phyloP scores from a whole-genome alignment of 2,113 vertebrate genomes.

The Nibea albiflora region DNA sequence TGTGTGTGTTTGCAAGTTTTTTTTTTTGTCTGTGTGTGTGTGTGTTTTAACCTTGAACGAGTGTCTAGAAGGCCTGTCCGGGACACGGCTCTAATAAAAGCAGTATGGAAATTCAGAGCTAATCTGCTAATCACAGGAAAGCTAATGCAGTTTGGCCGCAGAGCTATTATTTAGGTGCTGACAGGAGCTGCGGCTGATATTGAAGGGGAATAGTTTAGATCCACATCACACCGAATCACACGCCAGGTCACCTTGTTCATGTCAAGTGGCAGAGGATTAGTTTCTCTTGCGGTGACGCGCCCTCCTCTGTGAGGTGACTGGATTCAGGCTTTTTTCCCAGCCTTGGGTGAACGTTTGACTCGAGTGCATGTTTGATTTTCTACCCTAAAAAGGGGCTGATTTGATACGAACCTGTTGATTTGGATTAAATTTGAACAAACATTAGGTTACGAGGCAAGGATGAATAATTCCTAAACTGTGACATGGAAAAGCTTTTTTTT shows the following conservation, averaged over 20 bases:
- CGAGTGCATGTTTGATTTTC: neutral
- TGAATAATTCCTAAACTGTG: neutral
- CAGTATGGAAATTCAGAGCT: conserved; percentile 75
- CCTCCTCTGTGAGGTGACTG: neutral
- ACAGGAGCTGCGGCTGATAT: conserved; percentile 41
- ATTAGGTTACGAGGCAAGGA: neutral
- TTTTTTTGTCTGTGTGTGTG: neutral
- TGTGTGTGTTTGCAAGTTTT: neutral
- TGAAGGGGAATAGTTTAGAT: conserved; percentile 49
- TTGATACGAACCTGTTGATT: too few species aligned
- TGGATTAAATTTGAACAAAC: neutral
- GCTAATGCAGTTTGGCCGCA: conserved; percentile 76
- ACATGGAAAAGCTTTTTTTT: neutral
- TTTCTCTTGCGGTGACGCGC: neutral
- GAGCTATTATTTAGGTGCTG: conserved; percentile 62
- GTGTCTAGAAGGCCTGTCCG: conserved; percentile 55
- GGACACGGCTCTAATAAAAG: conserved; percentile 72
- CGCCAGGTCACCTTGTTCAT: conserved; percentile 68
- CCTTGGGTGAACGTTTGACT: neutral
- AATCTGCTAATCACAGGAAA: conserved; percentile 73
- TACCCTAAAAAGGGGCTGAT: neutral
- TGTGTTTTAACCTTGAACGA: conserved; percentile 76
- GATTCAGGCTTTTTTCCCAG: neutral
- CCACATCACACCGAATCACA: conserved; percentile 49
- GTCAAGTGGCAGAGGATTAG: conserved; percentile 28